Evolutionary conservation across 2,888 invertebrate species (phyloP), one percentile per base, ranked within the genome.

Genomic region (Rhingia rostrata): DNA sequence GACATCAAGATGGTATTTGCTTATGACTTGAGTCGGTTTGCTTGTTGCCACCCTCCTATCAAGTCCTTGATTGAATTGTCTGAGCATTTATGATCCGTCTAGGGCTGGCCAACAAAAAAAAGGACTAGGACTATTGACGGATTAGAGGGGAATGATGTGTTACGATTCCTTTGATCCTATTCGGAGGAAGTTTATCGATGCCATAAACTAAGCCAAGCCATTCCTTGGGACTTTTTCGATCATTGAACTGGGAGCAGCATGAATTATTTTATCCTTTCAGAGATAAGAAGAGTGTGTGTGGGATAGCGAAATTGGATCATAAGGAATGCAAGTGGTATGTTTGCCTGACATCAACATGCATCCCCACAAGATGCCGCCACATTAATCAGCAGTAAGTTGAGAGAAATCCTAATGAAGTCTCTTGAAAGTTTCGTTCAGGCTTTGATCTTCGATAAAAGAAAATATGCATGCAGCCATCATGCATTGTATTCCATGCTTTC

Each of bases 371-470:
- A 49, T 14, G 39, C 6, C 49, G 30, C 56, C 72, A 61, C 53
- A 51, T 73, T 73, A 64, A 63, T 73, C 73, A 73, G n/a, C 47
- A 73, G 54, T 39, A 64, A 64, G 45, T 53, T 54, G 47, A 64
- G 45, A 32, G 39, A 47, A 64, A 64, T 47, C 45, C 73, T 73
- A 73, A 73, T 73, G 73, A 73, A 73, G 53, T 32, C 54, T 37
- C 47, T 63, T 72, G 45, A 63, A 63, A 60, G 12, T 41, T 51
- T 49, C 33, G 43, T 33, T 43, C 43, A 3, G 22, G 33, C 61
- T 61, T 72, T 72, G 43, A 72, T 61, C 41, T 61, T 51, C 51
- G 60, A 60, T 58, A 12, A 51, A 32, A 12, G 45, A 30, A 45
- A 41, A 47, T 47, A 58, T 58, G 58, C 58, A 61, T 45, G 12